Evolutionary conservation across 2,888 invertebrate species (phyloP).

Genomic region (Pantelozetes paolii): DNA sequence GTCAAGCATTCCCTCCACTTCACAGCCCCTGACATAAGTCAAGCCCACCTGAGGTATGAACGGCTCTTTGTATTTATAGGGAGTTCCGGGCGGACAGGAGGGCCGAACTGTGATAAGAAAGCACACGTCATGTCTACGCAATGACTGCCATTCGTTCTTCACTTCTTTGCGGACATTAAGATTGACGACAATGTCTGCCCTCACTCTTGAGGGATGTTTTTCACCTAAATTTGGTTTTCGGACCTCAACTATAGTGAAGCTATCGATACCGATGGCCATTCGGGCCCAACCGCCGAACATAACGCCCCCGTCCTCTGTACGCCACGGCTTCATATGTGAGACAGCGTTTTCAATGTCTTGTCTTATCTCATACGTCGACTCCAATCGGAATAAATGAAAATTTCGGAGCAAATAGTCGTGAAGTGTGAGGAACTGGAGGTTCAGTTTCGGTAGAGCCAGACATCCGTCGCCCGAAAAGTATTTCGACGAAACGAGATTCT

Average conservation of each 20-base stretch:
- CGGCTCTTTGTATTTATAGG: conserved; percentile 59
- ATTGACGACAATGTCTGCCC: conserved; percentile 90
- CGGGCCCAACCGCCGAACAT: conserved; percentile 98
- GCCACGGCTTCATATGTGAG: conserved; percentile 90
- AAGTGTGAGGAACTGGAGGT: conserved; percentile 93
- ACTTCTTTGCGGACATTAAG: conserved; percentile 84
- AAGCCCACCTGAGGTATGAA: conserved; percentile 91
- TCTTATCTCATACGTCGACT: conserved; percentile 97
- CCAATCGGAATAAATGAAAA: conserved; percentile 92
- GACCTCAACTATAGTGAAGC: conserved; percentile 91
- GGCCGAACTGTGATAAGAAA: conserved; percentile 90
- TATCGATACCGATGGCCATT: conserved; percentile 91
- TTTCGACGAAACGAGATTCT: conserved; percentile 95
- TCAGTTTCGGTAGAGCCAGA: conserved; percentile 91
- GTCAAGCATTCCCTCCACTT: conserved; percentile 96
- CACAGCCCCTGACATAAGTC: conserved; percentile 88
- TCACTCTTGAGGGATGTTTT: conserved; percentile 86
- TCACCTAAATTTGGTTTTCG: conserved; percentile 69
- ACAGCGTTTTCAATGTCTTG: conserved; percentile 98
- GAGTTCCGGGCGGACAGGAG: conserved; percentile 69
- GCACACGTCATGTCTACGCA: conserved; percentile 96
- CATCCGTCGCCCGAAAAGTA: conserved; percentile 94
- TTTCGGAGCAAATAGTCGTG: conserved; percentile 96
- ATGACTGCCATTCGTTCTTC: conserved; percentile 92
- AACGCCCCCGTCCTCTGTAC: conserved; percentile 74